Evolutionary conservation across 2,113 vertebrate genomes (phyloP), one percentile per base, ranked within the genome.

Genomic region (Boleophthalmus pectinirostris): DNA sequence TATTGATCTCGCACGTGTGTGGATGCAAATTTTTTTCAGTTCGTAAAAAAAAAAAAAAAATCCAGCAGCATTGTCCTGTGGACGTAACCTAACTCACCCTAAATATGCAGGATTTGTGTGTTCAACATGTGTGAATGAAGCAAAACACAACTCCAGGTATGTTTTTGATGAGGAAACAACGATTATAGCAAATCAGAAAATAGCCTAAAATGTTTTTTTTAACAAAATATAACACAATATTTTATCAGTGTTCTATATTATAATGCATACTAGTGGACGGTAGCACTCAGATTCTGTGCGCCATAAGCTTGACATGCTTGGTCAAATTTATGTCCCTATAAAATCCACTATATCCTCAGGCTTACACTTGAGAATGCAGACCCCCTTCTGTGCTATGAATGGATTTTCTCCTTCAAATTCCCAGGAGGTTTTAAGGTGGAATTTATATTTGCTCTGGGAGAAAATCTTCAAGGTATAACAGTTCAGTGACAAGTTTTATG

Each of bases 311-410:
- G 33, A 46, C 43, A 10, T 10, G 16, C 21, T 57, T n/a, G 18
- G 38, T 43, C 38, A 53, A n/a, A 24, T 45, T 75, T 72, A 60
- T 69, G n/a, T 14, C 71, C 73, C 49, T 29, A 64, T 75, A 38
- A 68, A 70, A 53, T 70, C 38, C 58, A 29, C 56, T 23, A 15
- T n/a, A 3, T 72, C 73, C 76, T 63, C 53, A 5, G 58, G 68
- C 43, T 63, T 20, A 23, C 12, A 20, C 49, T 56, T 1, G 21
- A 73, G 51, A 80, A 80, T 66, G 25, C 33, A 43, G 61, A 68
- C 25, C 63, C 35, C 15, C 2, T 24, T 57, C 56, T 24, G 11
- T 13, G 3, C 38, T 60, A 18, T 35, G 38, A 68, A 64, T 64
- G 10, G n/a, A 66, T 56, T 57, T 57, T 64, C 29, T 43, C 21